These are phyloP conservation scores for Triplophysa bombifrons DNA, from an alignment of 2,797 vertebrate species.

Conservation along the genomic window DNA sequence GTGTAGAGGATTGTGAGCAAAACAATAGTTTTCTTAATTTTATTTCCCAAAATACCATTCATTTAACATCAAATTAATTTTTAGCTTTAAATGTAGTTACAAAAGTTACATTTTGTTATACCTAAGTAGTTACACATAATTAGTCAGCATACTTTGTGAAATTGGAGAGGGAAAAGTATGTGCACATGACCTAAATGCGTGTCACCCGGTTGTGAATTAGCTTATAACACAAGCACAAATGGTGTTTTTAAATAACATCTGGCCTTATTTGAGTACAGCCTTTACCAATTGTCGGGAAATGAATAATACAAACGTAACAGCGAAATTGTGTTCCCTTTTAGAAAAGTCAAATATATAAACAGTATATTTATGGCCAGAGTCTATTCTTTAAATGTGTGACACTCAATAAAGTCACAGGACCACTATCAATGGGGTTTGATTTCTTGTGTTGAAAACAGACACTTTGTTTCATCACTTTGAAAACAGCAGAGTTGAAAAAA, in stretches of 20 bases:
- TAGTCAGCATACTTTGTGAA: slow-evolving; percentile 47
- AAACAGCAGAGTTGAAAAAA: slow-evolving; percentile 56
- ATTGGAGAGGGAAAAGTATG: slow-evolving; percentile 35
- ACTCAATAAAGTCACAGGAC: not conserved
- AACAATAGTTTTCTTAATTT: not conserved
- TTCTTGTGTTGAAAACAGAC: slow-evolving; percentile 27
- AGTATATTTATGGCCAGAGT: not conserved
- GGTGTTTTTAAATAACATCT: slow-evolving; percentile 8
- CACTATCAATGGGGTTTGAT: slow-evolving; percentile 2
- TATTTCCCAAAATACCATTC: not conserved
- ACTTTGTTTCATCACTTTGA: slow-evolving; percentile 55
- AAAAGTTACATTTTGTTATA: not conserved
- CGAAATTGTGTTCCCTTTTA: not conserved
- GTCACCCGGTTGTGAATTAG: slow-evolving; percentile 48
- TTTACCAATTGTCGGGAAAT: not conserved
- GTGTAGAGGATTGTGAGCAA: not conserved
- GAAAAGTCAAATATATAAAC: not conserved
- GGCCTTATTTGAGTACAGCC: not conserved
- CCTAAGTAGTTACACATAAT: slow-evolving; percentile 28
- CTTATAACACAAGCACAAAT: slow-evolving; percentile 22
- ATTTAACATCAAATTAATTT: not conserved
- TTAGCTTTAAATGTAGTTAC: not conserved
- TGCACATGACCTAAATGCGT: slow-evolving; percentile 49
- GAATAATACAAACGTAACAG: not conserved
- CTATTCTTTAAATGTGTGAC: not conserved